phyloP scores from a whole-genome alignment of 2,888 invertebrate species.

The Andrena fulva region DNA sequence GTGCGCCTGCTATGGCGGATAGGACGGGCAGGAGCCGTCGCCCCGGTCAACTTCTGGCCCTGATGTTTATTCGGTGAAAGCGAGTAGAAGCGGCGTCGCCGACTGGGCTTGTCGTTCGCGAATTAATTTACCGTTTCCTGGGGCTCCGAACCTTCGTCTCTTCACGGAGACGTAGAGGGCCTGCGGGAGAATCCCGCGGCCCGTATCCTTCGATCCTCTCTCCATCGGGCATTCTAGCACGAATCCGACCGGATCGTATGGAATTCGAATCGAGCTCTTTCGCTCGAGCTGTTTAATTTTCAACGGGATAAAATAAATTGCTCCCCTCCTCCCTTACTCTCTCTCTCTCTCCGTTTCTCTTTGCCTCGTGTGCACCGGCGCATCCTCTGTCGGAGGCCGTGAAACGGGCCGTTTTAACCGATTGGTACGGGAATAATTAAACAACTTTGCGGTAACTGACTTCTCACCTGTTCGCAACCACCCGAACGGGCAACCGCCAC shows the following conservation, averaged over 20 bases:
- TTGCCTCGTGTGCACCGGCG: background rate
- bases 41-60: constrained; percentile 79
- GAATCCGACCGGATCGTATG: constrained; percentile 6
- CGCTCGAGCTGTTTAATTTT: constrained; percentile 27
- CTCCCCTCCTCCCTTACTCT: no score
- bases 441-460: constrained; percentile 41
- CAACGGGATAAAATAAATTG: constrained; percentile 12
- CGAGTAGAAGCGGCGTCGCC: constrained; percentile 55
- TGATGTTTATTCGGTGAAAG: constrained; percentile 79
- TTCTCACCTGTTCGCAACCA: constrained; percentile 15
- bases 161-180: constrained; percentile 20
- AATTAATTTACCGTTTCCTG: constrained; percentile 76
- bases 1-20: constrained; percentile 62
- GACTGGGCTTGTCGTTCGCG: constrained; percentile 80
- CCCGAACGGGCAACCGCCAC: background rate
- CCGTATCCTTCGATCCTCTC: constrained; percentile 15
- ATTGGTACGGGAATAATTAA: constrained; percentile 40
- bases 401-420: constrained; percentile 3
- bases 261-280: constrained; percentile 31
- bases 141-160: constrained; percentile 36
- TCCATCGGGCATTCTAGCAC: constrained; percentile 26
- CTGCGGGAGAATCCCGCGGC: background rate
- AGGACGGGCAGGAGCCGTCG: constrained; percentile 53
- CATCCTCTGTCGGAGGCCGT: background rate
- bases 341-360: no score